Conservation (phyloP, 2,888 invertebrate genomes). For the Siphonodentalium dalli region DNA sequence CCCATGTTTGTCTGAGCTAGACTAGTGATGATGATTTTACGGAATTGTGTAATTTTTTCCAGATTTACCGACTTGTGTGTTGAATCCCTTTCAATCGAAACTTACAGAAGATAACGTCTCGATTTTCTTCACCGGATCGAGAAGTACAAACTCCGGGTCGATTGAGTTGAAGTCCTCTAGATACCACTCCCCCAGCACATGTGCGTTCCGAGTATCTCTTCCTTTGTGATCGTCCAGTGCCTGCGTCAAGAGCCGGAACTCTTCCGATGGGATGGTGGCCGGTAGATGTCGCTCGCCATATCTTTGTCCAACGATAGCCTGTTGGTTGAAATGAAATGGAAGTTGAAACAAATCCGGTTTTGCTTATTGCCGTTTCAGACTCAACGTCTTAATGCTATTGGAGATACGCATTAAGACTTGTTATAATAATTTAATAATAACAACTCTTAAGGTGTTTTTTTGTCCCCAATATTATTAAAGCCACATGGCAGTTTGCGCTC, state of each 20-base stretch:
- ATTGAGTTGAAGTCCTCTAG: constrained; percentile 52
- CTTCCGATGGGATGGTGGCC: constrained; percentile 42
- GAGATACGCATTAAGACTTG: not conserved
- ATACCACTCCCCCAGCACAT: constrained; percentile 56
- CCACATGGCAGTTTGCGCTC: no score
- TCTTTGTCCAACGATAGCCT: constrained; percentile 59
- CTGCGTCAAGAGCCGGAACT: constrained; percentile 46
- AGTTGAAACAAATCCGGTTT: not conserved
- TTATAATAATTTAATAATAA: no score
- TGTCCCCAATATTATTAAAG: no score
- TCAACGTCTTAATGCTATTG: not conserved
- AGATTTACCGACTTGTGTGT: no score
- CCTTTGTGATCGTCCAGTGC: constrained; percentile 47
- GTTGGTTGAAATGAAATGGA: not conserved
- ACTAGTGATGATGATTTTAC: no score
- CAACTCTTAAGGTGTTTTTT: no score
- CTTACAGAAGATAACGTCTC: constrained; percentile 34
- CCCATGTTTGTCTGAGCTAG: no score
- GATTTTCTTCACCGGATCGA: constrained; percentile 27
- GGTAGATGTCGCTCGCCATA: constrained; percentile 53
- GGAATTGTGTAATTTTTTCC: no score
- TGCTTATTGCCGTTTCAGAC: not conserved
- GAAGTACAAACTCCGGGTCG: constrained; percentile 48
- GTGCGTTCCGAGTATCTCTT: constrained; percentile 48
- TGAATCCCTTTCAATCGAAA: no score